Percentiles rank a stretch among this genome's conserved stretches.
These are phyloP conservation scores for Atherinomorus stipes DNA, from an alignment of 2,113 vertebrate genomes.

Conservation along the genomic window DNA sequence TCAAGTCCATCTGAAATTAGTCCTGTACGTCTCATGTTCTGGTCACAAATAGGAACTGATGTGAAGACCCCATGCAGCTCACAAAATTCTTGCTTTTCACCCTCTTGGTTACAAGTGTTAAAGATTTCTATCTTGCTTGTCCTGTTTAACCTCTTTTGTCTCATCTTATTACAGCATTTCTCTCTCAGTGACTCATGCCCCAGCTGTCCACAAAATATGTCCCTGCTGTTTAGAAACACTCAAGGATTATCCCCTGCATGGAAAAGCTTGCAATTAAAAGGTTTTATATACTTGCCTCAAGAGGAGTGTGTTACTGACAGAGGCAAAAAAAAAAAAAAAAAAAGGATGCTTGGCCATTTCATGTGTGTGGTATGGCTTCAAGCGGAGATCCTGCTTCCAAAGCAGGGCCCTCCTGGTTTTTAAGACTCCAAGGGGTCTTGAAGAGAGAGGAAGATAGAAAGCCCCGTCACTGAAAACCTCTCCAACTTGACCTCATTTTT, in stretches of 20 bases:
- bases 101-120: constrained; percentile 12
- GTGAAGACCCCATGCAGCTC: constrained; percentile 34
- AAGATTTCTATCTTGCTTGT: constrained; percentile 14
- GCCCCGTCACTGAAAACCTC: constrained; percentile 51
- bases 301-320: constrained; percentile 47
- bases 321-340: neutral
- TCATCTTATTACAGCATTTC: constrained; percentile 41
- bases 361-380: constrained; percentile 45
- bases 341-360: constrained; percentile 22
- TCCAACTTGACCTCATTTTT: constrained; percentile 36
- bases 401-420: constrained; percentile 57
- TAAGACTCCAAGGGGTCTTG: constrained; percentile 62
- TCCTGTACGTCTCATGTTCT: constrained; percentile 32
- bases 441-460: constrained; percentile 50
- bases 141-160: constrained; percentile 17
- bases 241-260: constrained; percentile 57
- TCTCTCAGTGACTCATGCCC: constrained; percentile 67
- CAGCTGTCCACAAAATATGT: constrained; percentile 72
- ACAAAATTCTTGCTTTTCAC: constrained; percentile 16
- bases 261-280: constrained; percentile 64
- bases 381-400: constrained; percentile 37
- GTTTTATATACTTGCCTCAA: constrained; percentile 65
- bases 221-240: constrained; percentile 47
- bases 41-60: constrained; percentile 36
- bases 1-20: constrained; percentile 42